Evolutionary conservation across 2,797 vertebrate species (phyloP).

Genomic region (Semaprochilodus insignis): DNA sequence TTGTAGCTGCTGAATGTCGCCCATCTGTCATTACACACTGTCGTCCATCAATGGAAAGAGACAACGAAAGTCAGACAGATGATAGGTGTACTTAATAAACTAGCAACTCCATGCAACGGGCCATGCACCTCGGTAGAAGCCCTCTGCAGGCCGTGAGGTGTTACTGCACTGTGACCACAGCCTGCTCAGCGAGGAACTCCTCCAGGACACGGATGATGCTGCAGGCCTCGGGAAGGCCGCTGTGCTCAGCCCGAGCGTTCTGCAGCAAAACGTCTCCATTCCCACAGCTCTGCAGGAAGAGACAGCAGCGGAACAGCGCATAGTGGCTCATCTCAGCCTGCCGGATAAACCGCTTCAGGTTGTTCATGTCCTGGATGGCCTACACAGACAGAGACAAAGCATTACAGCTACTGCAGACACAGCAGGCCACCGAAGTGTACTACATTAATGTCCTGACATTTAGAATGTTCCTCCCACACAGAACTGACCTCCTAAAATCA

Average conservation of each 20-base stretch:
- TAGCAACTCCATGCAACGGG: not conserved
- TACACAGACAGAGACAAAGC: slow-evolving; percentile 61
- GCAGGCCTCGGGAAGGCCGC: slow-evolving; percentile 91
- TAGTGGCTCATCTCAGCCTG: slow-evolving; percentile 99
- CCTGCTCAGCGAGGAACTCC: slow-evolving; percentile 89
- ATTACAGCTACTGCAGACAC: not conserved
- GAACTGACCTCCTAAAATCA: not conserved
- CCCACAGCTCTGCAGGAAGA: slow-evolving; percentile 95
- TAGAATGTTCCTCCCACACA: not conserved
- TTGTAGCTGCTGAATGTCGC: no score
- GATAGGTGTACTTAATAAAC: not conserved
- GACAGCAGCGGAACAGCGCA: slow-evolving; percentile 92
- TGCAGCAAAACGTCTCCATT: slow-evolving; percentile 93
- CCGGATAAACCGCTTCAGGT: slow-evolving; percentile 93
- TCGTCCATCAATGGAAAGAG: not conserved
- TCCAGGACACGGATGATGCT: slow-evolving; percentile 91
- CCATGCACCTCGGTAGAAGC: not conserved
- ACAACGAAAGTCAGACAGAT: not conserved
- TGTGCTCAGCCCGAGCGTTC: slow-evolving; percentile 91
- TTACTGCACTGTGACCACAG: slow-evolving; percentile 56
- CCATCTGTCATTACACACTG: no score
- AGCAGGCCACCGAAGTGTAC: not conserved
- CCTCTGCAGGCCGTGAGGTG: not conserved
- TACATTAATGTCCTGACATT: not conserved
- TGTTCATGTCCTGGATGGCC: slow-evolving; percentile 99